These are phyloP conservation scores for Mimumesa dahlbomi DNA, from an alignment of 2,888 invertebrate genomes.

Conservation along the genomic window DNA sequence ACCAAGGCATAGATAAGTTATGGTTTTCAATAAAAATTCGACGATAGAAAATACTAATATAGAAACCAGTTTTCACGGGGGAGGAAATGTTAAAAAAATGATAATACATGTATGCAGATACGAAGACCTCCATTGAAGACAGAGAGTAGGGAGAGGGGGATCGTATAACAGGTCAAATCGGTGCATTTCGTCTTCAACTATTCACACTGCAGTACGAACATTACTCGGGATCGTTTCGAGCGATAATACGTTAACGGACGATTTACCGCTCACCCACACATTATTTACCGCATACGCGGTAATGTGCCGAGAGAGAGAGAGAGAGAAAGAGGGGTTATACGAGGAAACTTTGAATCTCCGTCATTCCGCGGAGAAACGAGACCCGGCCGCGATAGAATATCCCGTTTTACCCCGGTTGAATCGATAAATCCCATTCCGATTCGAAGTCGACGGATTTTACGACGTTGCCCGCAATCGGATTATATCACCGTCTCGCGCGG, in stretches of 20 bases:
- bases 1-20: too few relatives aligned
- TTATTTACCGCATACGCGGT: slow-evolving; percentile 57
- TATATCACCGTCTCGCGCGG: slow-evolving; percentile 35
- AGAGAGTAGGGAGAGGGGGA: too few relatives aligned
- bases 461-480: slow-evolving; percentile 39
- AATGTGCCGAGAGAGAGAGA: slow-evolving; percentile 27
- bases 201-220: slow-evolving; percentile 32
- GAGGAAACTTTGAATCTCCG: slow-evolving; percentile 57
- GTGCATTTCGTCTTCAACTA: slow-evolving; percentile 36
- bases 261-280: slow-evolving; percentile 58
- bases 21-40: too few relatives aligned
- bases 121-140: background rate
- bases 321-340: too few relatives aligned
- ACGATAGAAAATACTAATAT: too few relatives aligned
- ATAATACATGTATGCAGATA: background rate
- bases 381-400: slow-evolving; percentile 36
- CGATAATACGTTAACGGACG: slow-evolving; percentile 66
- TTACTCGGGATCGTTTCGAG: slow-evolving; percentile 50
- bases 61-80: too few relatives aligned
- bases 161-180: slow-evolving; percentile 22
- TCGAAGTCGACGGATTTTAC: slow-evolving; percentile 28
- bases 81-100: too few relatives aligned
- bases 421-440: slow-evolving; percentile 51
- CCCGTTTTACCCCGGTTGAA: slow-evolving; percentile 17
- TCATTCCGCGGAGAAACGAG: slow-evolving; percentile 44